Evolutionary conservation across 2,113 vertebrate genomes (phyloP), one percentile per base, ranked within the genome.

Genomic region (Struthidea cinerea): DNA sequence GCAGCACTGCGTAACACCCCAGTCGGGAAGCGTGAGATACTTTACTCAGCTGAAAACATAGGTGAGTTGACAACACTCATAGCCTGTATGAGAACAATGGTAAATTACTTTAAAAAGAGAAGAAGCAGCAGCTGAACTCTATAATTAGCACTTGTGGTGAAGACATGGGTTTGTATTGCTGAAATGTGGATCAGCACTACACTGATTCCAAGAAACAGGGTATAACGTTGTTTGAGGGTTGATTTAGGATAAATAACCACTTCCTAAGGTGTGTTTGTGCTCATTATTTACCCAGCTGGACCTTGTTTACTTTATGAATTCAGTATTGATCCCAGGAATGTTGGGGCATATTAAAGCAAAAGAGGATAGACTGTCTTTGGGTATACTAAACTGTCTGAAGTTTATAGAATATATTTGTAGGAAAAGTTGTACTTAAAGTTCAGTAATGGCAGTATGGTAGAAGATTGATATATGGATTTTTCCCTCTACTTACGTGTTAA

Each of bases 251-350:
- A 71, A 93, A 81, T 91, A 82, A 79, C 89, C 73, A 81, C 68
- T 90, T 96, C 90, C 92, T 95, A 67, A 56, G 37, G 50, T 63
- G 30, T 67, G 17, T 90, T 70, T 80, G 14, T 68, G 46, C 41
- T 92, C n/a, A 9, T 71, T 94, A 21, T 94, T 95, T 94, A 84
- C 28, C n/a, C 90, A 93, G 68, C 44, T 93, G 85, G 53, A 69
- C 20, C 26, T 71, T 77, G 20, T 81, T 94, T 93, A 70, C 32
- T 47, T 90, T 71, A 56, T 70, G 24, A 83, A 80, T 86, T 93
- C 52, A 46, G 3, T 86, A 74, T 60, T 4, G 4, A 50, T 88
- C 33, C 70, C n/a, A 50, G 76, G 33, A 49, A 10, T 61, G 13
- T 56, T 88, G 41, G 35, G 46, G 5, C 18, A 13, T 70, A 24